These are phyloP conservation scores for Parus major DNA, from an alignment of 2,113 vertebrate species.

Conservation along the genomic window DNA sequence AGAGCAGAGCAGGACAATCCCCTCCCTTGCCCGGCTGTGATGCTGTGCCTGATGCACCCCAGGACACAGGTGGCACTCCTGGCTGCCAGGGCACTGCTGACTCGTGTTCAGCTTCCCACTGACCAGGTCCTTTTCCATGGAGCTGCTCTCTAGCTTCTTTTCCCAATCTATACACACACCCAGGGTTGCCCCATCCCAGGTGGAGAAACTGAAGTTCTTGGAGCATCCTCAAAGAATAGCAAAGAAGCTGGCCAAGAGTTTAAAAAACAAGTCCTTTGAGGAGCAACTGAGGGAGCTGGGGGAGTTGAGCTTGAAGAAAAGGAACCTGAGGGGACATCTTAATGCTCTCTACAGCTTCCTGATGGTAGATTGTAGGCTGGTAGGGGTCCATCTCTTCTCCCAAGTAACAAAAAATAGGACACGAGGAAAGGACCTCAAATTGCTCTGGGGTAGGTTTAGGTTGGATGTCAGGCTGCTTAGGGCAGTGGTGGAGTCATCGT, in stretches of 20 bases:
- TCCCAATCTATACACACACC: neutral
- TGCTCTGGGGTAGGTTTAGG: neutral
- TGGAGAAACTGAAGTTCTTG: neutral
- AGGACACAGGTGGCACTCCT: fast-evolving
- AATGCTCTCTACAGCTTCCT: neutral
- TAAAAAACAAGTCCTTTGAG: neutral
- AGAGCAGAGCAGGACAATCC: neutral
- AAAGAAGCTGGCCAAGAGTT: neutral
- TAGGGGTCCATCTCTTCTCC: neutral
- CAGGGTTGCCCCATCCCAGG: neutral
- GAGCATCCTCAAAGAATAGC: fast-evolving
- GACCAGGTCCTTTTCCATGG: fast-evolving
- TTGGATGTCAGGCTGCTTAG: neutral
- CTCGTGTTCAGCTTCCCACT: fast-evolving
- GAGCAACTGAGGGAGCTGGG: neutral
- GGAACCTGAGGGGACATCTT: neutral
- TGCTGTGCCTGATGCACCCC: neutral
- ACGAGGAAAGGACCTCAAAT: neutral
- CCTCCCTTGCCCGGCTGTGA: fast-evolving
- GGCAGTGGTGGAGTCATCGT: neutral
- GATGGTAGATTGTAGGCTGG: neutral
- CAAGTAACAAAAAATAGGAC: fast-evolving
- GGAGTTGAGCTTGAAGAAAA: neutral
- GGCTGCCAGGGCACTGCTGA: neutral
- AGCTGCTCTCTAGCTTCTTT: neutral